Base-by-base conservation (phyloP, 1,140 invertebrate genomes). In the Acromyrmex heyeri region DNA sequence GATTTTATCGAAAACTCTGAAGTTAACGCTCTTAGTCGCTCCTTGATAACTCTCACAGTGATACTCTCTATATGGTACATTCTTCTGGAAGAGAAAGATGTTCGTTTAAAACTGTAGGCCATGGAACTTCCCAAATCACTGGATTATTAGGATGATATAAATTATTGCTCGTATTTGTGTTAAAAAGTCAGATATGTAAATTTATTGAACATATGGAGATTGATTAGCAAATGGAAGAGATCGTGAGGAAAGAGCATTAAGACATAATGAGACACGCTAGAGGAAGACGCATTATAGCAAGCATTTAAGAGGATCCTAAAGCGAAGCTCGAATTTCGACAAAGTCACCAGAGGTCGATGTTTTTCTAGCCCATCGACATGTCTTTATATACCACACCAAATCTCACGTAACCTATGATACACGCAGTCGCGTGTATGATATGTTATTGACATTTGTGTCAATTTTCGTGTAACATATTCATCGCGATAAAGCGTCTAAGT, bases 101-200 rank as follows among this genome's bases (percentile, higher is more conserved):
- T 77, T 5, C 77, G 69, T 57, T 77, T 89, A 0, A 91, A 85
- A 44, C 50, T 93, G n/a, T 92, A 93, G 53, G 73, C 93, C 0
- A 82, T 90, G 2, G 92, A 91, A 24, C n/a, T n/a, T n/a, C n/a
- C n/a, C 91, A 57, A 91, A 88, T 30, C 93, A 93, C 64, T 3
- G 2, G 27, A 3, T 30, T 30, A 30, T 30, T 30, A 93, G 91
- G 90, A 88, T 0, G 88, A 91, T 2, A 44, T 89, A 4, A 94
- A 94, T 75, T 93, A 1, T 8, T 38, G 64, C 7, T 91, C 83
- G 8, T 61, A 93, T 1, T 53, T 93, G 1, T 55, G 87, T 5
- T 86, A 85, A 14, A 85, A 85, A 5, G 27, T 30, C 27, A 30
- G 27, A 93, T 94, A 77, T 72, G 82, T 3, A 76, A 57, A 38